Base-by-base conservation (phyloP, 2,113 vertebrate genomes). In the Solenodon paradoxus region DNA sequence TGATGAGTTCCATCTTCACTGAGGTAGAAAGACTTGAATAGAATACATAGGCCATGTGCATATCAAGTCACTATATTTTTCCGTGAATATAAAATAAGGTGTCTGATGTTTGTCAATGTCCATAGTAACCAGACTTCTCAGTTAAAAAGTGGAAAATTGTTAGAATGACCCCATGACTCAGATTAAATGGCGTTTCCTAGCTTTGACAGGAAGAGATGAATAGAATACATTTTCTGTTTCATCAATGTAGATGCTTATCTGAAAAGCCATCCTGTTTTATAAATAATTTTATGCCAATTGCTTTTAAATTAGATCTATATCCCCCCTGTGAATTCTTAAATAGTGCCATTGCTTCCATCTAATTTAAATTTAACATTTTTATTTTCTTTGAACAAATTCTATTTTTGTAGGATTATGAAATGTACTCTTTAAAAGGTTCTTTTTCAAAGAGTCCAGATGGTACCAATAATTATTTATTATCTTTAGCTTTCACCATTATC, bases 401-500 rank as follows among this genome's bases (percentile, higher is more conserved):
- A 92, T 97, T 97, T 97, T 96, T 97, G 94, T 71, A 92, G 81
- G 74, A 97, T 85, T 95, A 89, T 90, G 75, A 96, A 97, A 90
- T 6, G 0, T 81, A 96, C 71, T 97, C 87, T 98, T 98, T 89
- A 97, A 97, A 97, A 96, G 72, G 88, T 96, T 0, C 0, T 88
- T 97, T 97, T 97, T 98, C 92, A 95, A 97, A 97, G 75, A 13
- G 0, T 96, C 98, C 98, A 98, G 98, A 98, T 98, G 98, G 98
- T 95, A 97, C 96, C 88, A 97, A 97, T 98, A 97, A 98, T 98
- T 98, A 98, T 98, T 98, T 98, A 98, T 98, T 98, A 98, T 98
- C 98, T 97, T 98, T 97, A 98, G 97, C 93, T 97, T 93, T 93
- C 90, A 95, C 88, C 94, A 98, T 98, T 98, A 97, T 98, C 97